Evolutionary conservation across 1,140 invertebrate genomes (phyloP).

Genomic region (Brachionus plicatilis): DNA sequence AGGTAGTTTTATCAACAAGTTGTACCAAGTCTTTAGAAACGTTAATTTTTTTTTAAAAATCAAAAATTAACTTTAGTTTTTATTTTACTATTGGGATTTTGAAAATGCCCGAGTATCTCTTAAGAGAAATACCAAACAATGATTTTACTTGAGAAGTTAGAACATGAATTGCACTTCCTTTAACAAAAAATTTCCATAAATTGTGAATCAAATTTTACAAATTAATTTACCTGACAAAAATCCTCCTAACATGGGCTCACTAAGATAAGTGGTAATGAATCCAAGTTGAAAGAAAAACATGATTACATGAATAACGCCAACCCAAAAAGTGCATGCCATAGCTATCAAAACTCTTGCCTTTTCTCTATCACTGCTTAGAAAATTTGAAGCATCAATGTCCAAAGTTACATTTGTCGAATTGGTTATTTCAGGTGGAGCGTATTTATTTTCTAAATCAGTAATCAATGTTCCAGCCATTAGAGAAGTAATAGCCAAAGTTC

Average conservation of each 20-base stretch:
- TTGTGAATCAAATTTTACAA: neutral
- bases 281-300: constrained; percentile 56
- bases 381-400: neutral
- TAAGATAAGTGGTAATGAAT: constrained; percentile 56
- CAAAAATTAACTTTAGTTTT: too few species aligned
- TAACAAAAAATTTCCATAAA: neutral
- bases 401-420: neutral
- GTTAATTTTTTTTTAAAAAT: neutral
- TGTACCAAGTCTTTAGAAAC: neutral
- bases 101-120: constrained; percentile 49
- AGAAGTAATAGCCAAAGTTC: constrained; percentile 80
- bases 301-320: constrained; percentile 46
- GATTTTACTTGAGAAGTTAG: constrained; percentile 57
- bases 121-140: constrained; percentile 53
- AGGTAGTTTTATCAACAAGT: neutral
- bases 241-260: constrained; percentile 57
- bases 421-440: neutral
- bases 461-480: constrained; percentile 63
- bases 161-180: constrained; percentile 54
- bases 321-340: constrained; percentile 19
- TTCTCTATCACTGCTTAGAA: constrained; percentile 2
- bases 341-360: constrained; percentile 3
- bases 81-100: constrained; percentile 55
- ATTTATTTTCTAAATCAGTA: neutral
- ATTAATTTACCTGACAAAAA: constrained; percentile 55